Evolutionary conservation across 2,888 invertebrate species (phyloP).

Genomic region (Frankliniella fusca): DNA sequence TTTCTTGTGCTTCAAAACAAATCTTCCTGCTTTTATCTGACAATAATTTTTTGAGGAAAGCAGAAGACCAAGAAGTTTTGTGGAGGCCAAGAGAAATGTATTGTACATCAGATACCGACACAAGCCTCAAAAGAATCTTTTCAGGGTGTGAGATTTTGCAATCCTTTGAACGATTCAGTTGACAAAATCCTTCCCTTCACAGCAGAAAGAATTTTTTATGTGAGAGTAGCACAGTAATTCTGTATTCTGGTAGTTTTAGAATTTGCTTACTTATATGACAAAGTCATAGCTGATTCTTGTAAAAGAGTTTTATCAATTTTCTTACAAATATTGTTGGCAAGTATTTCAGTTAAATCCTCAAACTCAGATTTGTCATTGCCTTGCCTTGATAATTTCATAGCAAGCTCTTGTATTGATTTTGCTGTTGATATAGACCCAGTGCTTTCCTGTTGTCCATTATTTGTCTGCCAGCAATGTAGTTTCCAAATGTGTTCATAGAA

Average conservation of each 20-base stretch:
- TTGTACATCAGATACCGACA: background rate
- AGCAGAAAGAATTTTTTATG: background rate
- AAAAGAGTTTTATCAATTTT: background rate
- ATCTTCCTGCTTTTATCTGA: slow-evolving; percentile 37
- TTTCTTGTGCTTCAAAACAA: slow-evolving; percentile 49
- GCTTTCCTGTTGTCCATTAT: background rate
- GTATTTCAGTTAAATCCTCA: background rate
- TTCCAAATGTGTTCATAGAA: too few relatives aligned
- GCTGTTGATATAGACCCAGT: background rate
- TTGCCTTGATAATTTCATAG: background rate
- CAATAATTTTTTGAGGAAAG: slow-evolving; percentile 29
- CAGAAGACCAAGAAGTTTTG: background rate
- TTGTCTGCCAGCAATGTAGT: too few relatives aligned
- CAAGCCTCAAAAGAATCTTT: background rate
- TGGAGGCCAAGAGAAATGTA: background rate
- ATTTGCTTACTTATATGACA: background rate
- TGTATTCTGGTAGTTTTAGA: background rate
- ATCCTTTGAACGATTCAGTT: background rate
- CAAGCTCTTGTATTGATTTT: background rate
- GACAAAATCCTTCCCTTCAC: background rate
- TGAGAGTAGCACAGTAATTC: background rate
- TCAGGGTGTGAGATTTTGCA: background rate
- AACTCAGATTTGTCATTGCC: background rate
- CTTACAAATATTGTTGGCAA: background rate
- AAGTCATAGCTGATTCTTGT: background rate